These are phyloP conservation scores for Crenichthys baileyi DNA, from an alignment of 2,797 vertebrate species.

Conservation along the genomic window DNA sequence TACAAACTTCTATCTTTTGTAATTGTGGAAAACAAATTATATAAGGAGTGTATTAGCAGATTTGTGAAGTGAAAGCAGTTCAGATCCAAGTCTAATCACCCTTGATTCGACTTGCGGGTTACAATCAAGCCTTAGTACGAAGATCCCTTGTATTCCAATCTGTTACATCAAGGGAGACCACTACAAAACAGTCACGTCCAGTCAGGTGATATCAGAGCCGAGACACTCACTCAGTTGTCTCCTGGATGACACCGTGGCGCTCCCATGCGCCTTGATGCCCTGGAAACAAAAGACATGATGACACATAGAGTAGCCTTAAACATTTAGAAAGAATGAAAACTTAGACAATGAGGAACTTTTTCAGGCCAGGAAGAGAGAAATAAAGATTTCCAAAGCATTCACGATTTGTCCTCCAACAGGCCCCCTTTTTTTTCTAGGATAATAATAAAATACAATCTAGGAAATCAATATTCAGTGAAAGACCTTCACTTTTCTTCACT, in stretches of 20 bases:
- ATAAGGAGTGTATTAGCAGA: constrained; percentile 12
- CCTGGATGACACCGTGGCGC: constrained; percentile 75
- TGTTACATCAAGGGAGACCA: constrained; percentile 66
- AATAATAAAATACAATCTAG: neutral
- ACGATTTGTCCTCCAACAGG: constrained; percentile 30
- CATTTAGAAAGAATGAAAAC: constrained; percentile 19
- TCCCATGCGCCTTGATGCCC: constrained; percentile 76
- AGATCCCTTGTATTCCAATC: constrained; percentile 63
- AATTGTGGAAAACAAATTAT: constrained; percentile 16
- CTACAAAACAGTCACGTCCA: constrained; percentile 75
- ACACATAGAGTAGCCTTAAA: constrained; percentile 57
- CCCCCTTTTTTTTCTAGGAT: neutral
- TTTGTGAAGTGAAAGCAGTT: constrained; percentile 59
- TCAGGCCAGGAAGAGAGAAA: constrained; percentile 50
- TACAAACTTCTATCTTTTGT: neutral
- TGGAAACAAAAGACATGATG: constrained; percentile 79
- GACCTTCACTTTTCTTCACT: constrained; percentile 19
- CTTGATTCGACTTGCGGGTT: constrained; percentile 17
- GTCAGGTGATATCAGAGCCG: constrained; percentile 74
- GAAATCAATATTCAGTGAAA: neutral
- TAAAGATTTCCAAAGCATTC: constrained; percentile 46
- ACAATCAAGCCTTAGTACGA: constrained; percentile 63
- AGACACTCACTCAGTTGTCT: constrained; percentile 82
- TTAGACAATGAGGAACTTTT: constrained; percentile 54
- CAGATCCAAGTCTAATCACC: constrained; percentile 35